Evolutionary conservation across 2,113 vertebrate species (phyloP), one percentile per base, ranked within the genome.

Genomic region (Aviceda subcristata): DNA sequence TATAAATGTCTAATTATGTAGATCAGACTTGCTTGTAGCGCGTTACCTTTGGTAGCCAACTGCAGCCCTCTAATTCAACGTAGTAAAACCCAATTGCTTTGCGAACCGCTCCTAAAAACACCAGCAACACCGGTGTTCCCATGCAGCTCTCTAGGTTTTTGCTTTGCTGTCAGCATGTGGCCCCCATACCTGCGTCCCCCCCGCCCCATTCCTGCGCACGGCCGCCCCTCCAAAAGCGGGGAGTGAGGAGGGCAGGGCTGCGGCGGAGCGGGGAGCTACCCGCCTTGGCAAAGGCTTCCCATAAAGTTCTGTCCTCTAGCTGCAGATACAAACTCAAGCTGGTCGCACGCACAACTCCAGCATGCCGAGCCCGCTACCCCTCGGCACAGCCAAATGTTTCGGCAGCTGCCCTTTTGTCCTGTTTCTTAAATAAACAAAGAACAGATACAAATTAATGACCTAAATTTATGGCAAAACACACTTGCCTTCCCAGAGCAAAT

Each of bases 361-460:
- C 99, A 98, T 98, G 98, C 99, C 95, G 98, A 98, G 98, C 99
- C 98, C 98, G 98, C 98, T 99, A 99, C 99, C 99, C 99, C 98
- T 99, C 99, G 99, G 99, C 99, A 99, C 98, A 98, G 99, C 99
- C 99, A 99, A 99, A 99, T 99, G 99, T 98, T 99, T 99, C 98
- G 97, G 99, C 99, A 99, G 99, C 99, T 99, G 99, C 99, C 99
- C 99, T 99, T 99, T 99, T 99, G 99, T 99, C 99, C 99, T 98
- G 98, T 98, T 99, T 98, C 99, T 99, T 99, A 99, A 99, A 99
- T 99, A 99, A 99, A 99, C 99, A 99, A 99, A 99, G 99, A 99
- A 98, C 99, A 99, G 99, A 99, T 99, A 99, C 99, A 99, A 99
- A 99, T 99, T 99, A 99, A 99, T 99, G 99, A 99, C 99, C 99